A percentile compares a stretch with the other conserved stretches of the same genome.
phyloP scores from a whole-genome alignment of 2,888 invertebrate genomes.

The Petrolisthes manimaculis region DNA sequence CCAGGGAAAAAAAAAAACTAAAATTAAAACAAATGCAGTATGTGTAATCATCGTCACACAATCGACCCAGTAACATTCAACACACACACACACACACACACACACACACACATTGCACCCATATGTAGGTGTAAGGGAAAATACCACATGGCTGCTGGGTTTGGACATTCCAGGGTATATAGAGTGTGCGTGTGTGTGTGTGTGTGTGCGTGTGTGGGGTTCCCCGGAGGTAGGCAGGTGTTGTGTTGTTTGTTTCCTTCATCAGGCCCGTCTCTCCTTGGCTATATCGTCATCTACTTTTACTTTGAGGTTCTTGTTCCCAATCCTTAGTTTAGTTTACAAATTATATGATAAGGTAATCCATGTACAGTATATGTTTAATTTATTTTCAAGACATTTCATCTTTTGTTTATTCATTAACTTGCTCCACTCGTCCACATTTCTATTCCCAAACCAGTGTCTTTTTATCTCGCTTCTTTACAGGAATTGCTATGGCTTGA shows the following conservation, averaged over 20 bases:
- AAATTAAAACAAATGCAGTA: not conserved
- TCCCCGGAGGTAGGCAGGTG: not conserved
- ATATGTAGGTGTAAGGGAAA: not conserved
- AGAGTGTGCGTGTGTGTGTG: not conserved
- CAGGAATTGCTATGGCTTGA: no score
- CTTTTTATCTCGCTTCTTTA: no score
- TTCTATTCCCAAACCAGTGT: no score
- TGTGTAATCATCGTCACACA: not conserved
- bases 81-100: constrained; percentile 38
- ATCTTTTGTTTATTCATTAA: no score
- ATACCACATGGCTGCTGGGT: not conserved
- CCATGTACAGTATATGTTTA: no score
- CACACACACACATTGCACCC: constrained; percentile 6
- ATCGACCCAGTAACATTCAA: not conserved
- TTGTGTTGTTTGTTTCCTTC: not conserved
- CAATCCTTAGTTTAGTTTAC: not conserved
- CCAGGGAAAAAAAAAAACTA: not conserved
- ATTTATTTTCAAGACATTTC: no score
- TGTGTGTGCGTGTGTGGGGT: constrained; percentile 1
- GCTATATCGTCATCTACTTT: not conserved
- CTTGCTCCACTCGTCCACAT: no score
- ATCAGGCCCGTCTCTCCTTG: not conserved
- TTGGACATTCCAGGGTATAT: not conserved
- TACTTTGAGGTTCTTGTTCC: not conserved
- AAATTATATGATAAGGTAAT: no score